Conservation (phyloP, 2,797 vertebrate species). For the Arnoldichthys spilopterus region DNA sequence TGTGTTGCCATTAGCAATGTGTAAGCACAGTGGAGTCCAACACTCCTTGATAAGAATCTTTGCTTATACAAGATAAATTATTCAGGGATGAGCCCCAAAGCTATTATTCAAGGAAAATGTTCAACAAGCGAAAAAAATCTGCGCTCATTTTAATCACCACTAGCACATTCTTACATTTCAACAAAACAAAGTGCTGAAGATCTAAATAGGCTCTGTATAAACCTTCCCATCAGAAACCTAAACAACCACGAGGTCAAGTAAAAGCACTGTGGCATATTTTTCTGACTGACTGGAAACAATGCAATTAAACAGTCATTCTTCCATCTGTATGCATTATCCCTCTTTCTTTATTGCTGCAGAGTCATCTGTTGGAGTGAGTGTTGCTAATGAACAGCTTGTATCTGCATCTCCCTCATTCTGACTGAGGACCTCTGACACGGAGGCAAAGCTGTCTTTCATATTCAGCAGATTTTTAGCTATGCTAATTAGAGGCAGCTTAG, state of each 20-base stretch:
- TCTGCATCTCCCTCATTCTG: conserved; percentile 13
- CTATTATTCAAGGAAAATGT: conserved; percentile 9
- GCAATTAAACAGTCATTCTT: neutral
- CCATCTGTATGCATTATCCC: neutral
- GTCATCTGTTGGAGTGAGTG: neutral
- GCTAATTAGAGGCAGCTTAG: conserved; percentile 35
- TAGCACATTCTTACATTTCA: neutral
- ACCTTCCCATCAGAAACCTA: neutral
- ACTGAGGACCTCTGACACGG: conserved; percentile 16
- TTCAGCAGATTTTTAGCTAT: conserved; percentile 15
- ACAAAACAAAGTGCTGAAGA: neutral
- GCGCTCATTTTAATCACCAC: neutral
- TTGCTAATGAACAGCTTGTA: conserved; percentile 15
- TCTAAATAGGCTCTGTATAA: conserved; percentile 6
- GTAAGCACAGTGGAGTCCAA: neutral
- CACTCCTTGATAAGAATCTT: conserved; percentile 13
- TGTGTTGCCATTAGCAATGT: conserved; percentile 2
- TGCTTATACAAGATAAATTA: neutral
- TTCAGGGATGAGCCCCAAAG: conserved; percentile 3
- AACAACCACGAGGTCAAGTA: neutral
- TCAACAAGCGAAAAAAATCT: neutral
- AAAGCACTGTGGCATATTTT: neutral
- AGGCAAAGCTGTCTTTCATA: conserved; percentile 26
- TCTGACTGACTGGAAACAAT: conserved; percentile 5
- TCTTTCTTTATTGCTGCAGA: neutral